Conservation (phyloP, 2,797 vertebrate genomes). For the Coccyzus lansbergi region DNA sequence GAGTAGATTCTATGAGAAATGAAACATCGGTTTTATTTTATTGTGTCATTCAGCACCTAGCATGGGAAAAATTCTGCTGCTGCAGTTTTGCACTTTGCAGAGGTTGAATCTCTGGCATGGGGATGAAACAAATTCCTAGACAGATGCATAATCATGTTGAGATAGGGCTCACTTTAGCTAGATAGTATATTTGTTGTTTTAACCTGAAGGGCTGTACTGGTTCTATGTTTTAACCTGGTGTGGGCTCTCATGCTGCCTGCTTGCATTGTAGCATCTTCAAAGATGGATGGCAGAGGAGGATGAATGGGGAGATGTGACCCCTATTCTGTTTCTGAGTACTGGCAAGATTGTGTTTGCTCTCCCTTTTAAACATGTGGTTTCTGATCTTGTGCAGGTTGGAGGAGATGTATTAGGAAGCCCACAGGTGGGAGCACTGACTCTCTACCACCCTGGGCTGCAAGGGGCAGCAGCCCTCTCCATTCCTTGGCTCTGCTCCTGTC, state of each 20-base stretch:
- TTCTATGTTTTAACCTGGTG: background rate
- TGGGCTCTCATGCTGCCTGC: rapidly evolving
- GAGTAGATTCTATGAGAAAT: background rate
- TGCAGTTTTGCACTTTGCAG: background rate
- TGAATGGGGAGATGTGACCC: background rate
- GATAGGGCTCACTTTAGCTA: background rate
- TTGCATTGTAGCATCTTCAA: background rate
- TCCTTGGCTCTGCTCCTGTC: background rate
- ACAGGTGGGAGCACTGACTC: background rate
- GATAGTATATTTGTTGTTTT: background rate
- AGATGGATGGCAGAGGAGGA: background rate
- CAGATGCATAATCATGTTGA: background rate
- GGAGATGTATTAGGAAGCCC: background rate
- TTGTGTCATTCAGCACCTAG: background rate
- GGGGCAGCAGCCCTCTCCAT: background rate
- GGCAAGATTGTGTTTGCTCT: background rate
- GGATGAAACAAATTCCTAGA: slow-evolving; percentile 54
- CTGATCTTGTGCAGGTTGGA: rapidly evolving
- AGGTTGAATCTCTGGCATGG: background rate
- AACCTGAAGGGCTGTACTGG: background rate
- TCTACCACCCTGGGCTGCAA: background rate
- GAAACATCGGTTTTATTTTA: background rate
- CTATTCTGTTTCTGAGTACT: background rate
- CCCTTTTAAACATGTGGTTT: background rate
- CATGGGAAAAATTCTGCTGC: background rate